These are phyloP conservation scores for Glaucidium brasilianum DNA, from an alignment of 2,113 vertebrate species.

Conservation along the genomic window DNA sequence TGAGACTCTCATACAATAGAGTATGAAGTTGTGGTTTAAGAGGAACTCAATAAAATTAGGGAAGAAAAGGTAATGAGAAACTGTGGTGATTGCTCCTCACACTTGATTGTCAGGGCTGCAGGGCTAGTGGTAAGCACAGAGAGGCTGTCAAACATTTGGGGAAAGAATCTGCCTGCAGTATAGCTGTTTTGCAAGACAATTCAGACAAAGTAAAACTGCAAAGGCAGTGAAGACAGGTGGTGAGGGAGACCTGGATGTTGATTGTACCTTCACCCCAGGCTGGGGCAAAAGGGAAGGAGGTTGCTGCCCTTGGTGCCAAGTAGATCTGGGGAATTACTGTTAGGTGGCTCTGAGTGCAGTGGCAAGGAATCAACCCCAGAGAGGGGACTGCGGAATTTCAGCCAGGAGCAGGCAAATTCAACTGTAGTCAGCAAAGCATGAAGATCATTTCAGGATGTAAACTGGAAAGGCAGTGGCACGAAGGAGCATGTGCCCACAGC, in stretches of 20 bases:
- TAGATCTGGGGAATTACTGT: neutral
- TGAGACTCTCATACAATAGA: neutral
- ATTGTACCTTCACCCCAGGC: too few relatives aligned
- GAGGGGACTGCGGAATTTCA: neutral
- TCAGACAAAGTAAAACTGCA: neutral
- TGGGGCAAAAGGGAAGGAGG: neutral
- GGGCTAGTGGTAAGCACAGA: neutral
- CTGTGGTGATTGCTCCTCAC: accelerated
- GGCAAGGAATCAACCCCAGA: neutral
- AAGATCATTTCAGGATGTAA: neutral
- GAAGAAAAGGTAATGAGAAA: neutral
- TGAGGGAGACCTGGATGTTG: neutral
- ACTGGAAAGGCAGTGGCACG: neutral
- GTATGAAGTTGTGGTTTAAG: neutral
- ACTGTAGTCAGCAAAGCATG: neutral
- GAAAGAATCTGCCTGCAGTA: neutral
- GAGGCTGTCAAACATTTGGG: neutral
- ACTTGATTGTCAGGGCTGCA: neutral
- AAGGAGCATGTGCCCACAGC: neutral
- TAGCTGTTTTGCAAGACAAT: neutral
- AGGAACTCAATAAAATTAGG: neutral
- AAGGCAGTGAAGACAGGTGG: neutral
- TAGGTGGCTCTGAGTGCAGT: neutral
- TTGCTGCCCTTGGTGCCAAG: neutral
- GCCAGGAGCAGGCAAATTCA: neutral